phyloP scores from a whole-genome alignment of 2,797 vertebrate genomes.

The Malurus splendens region DNA sequence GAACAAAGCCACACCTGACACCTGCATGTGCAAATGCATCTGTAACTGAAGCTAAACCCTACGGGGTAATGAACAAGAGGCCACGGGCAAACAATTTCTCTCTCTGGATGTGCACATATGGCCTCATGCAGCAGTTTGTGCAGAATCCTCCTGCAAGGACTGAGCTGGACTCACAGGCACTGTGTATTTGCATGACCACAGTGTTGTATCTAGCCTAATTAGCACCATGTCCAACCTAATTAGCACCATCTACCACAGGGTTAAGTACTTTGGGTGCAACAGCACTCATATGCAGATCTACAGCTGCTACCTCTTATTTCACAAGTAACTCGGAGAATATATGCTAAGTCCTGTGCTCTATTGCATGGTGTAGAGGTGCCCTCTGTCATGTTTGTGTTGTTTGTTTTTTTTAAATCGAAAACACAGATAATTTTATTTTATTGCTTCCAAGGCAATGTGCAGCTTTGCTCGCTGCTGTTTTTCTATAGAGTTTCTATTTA shows the following conservation, averaged over 20 bases:
- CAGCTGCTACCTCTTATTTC: neutral
- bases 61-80: neutral
- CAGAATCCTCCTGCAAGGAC: neutral
- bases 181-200: neutral
- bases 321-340: neutral
- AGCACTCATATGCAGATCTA: neutral
- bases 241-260: constrained; percentile 38
- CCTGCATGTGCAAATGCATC: neutral
- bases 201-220: constrained; percentile 24
- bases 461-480: neutral
- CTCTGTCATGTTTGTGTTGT: neutral
- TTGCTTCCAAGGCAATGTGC: neutral
- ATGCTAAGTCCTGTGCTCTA: neutral
- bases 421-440: neutral
- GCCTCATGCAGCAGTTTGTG: neutral
- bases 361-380: neutral
- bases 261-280: constrained; percentile 19
- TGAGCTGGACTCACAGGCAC: neutral
- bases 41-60: neutral
- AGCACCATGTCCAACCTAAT: constrained; percentile 20
- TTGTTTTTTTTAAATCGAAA: neutral
- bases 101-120: neutral
- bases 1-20: neutral
- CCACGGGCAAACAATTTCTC: neutral
- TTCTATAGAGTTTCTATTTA: neutral